Evolutionary conservation across 2,797 vertebrate genomes (phyloP), one percentile per base, ranked within the genome.

Genomic region (Coendou prehensilis): DNA sequence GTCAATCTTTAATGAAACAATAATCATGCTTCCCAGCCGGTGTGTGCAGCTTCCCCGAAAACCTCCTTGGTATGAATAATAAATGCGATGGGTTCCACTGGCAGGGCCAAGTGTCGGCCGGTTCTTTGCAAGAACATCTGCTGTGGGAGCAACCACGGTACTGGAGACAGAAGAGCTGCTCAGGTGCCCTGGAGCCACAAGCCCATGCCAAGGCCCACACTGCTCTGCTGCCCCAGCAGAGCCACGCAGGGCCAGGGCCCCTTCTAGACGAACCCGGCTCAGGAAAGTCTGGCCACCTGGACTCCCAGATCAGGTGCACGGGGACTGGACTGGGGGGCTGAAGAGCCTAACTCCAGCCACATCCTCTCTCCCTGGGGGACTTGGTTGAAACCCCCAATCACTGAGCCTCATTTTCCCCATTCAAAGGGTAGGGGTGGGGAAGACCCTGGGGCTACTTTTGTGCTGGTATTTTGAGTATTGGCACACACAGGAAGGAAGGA

Each of bases 1-100:
- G 98, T 98, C 98, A 97, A 98, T 98, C 98, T 98, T 98, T 98
- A 98, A 98, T 97, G 98, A 98, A 97, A 98, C 97, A 95, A 96
- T 98, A 97, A 98, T 97, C 97, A 97, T 57, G 26, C 97, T 97
- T 97, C 97, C 97, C 63, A 50, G 94, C 61, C 87, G 0, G 10
- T 41, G 61, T 78, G 91, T 18, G 84, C 82, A 37, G 89, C 87
- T 96, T 95, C 93, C 87, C 97, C 89, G n/a, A 26, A 54, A 84
- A 54, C 89, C 94, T 45, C 50, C 64, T 78, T 1, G 64, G 3
- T 84, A 50, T 97, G 92, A 96, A 97, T 97, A 96, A 97, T 94
- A 97, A 96, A 96, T 30, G 87, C 50, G 6, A 4, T 26, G 91
- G 90, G 92, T 54, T 94, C 95, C 59, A 79, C 89, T 61, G 56